These are phyloP conservation scores for Heliconius hortense DNA, from an alignment of 2,888 invertebrate genomes.

Conservation along the genomic window DNA sequence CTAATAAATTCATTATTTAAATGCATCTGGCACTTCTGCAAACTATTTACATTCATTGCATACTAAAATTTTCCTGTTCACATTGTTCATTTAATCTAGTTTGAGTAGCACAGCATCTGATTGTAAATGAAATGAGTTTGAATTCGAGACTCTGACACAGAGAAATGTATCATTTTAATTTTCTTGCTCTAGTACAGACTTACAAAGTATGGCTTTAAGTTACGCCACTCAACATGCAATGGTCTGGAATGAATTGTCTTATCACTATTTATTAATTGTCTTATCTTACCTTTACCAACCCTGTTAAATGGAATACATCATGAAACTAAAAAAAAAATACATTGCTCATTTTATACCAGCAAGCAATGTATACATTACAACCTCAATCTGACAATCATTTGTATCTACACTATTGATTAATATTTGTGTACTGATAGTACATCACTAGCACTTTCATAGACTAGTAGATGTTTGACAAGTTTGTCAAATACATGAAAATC, in stretches of 20 bases:
- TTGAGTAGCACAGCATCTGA: neutral
- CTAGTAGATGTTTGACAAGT: slow-evolving; percentile 20
- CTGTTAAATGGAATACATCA: too few species aligned
- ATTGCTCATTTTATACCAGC: neutral
- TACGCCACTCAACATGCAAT: neutral
- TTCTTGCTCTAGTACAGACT: neutral
- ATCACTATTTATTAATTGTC: too few species aligned
- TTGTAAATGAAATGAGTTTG: neutral
- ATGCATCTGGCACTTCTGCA: neutral
- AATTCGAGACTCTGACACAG: too few species aligned
- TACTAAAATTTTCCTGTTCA: too few species aligned
- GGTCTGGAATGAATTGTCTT: neutral
- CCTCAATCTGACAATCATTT: neutral
- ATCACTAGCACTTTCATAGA: slow-evolving; percentile 22
- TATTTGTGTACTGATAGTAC: slow-evolving; percentile 8
- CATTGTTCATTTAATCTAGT: neutral
- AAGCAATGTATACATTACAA: neutral
- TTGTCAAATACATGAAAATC: slow-evolving; percentile 11
- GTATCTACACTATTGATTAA: slow-evolving; percentile 3
- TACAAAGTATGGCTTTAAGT: neutral
- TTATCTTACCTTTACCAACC: too few species aligned
- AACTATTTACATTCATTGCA: neutral
- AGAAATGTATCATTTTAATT: neutral
- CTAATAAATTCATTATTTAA: neutral
- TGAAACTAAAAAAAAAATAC: neutral